A percentile compares a stretch with the other conserved stretches of the same genome.
These are phyloP conservation scores for Apaloderma vittatum DNA, from an alignment of 2,113 vertebrate genomes.

Conservation along the genomic window DNA sequence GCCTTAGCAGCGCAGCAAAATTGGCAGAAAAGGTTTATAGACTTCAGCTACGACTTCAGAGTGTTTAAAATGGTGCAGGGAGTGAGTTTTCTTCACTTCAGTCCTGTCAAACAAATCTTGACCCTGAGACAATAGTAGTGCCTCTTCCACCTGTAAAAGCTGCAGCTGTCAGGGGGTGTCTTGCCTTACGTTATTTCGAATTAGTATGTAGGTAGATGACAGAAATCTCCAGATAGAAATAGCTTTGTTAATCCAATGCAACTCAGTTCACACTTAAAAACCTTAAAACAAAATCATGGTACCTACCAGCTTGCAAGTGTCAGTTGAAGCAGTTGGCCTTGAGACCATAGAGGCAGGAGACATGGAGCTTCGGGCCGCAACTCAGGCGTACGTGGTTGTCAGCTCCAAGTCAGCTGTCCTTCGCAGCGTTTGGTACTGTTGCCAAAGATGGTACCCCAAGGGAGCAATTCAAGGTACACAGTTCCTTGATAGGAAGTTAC, in stretches of 20 bases:
- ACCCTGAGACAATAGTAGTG: neutral
- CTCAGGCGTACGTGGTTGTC: rapidly evolving
- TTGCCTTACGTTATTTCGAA: neutral
- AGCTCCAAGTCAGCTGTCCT: neutral
- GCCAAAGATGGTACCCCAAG: neutral
- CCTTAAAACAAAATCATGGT: neutral
- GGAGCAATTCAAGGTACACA: neutral
- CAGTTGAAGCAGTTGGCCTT: neutral
- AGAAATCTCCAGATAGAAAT: neutral
- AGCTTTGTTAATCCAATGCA: neutral
- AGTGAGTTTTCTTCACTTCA: neutral
- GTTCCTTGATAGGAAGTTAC: neutral
- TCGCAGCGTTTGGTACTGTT: neutral
- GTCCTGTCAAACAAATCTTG: neutral
- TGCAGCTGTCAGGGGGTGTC: neutral
- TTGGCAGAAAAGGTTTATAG: neutral
- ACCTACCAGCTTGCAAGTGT: neutral
- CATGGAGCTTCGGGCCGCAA: neutral
- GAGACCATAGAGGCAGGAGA: neutral
- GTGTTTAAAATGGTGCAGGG: neutral
- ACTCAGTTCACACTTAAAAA: neutral
- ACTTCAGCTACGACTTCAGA: neutral
- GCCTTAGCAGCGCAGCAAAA: neutral
- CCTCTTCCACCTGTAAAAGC: neutral
- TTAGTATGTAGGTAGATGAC: neutral